Base-by-base conservation (phyloP, 2,888 invertebrate genomes). In the Aporophyla lueneburgensis region DNA sequence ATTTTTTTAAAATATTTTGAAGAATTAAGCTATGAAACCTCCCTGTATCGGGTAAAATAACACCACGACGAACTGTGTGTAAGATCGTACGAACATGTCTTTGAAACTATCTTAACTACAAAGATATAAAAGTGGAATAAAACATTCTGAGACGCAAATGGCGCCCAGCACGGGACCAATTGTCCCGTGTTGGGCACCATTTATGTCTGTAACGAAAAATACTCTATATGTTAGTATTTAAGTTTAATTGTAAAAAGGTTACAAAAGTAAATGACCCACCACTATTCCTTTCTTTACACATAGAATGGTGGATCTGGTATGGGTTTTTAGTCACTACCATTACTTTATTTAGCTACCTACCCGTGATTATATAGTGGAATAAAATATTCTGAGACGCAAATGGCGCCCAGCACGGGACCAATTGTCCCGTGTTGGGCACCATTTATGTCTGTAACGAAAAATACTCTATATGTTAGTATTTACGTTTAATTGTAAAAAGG, bases 181-280 rank as follows among this genome's bases (percentile, higher is more conserved):
- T n/a, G n/a, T 19, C 27, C 40, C 58, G 10, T 27, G 43, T n/a
- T 75, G 56, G 76, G 76, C 58, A 58, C 49, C 74, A 76, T 40
- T 63, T 24, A 54, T 5, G 27, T 16, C 5, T 19, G 12, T 19
- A 19, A 46, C 4, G 27, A 33, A n/a, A 33, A 49, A 2, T 27
- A 43, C 19, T 16, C 5, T 33, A 49, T 27, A 10, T 19, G 24
- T n/a, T 19, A 6, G 43, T 27, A 9, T 27, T 0, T 33, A 33
- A 16, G 16, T 27, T 46, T 63, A 6, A n/a, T 46, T 33, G 16
- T 63, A 19, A n/a, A 10, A 21, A 21, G 24, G 43, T 24, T 58
- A 68, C 2, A 14, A 59, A 59, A 43, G 1, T 19, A 24, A 43
- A 46, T 43, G 10, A 9, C 27, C 3, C 0, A 24, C n/a, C 40